Evolutionary conservation across 2,888 invertebrate genomes (phyloP), one percentile per base, ranked within the genome.

Genomic region (Ischnus inquisitorius): DNA sequence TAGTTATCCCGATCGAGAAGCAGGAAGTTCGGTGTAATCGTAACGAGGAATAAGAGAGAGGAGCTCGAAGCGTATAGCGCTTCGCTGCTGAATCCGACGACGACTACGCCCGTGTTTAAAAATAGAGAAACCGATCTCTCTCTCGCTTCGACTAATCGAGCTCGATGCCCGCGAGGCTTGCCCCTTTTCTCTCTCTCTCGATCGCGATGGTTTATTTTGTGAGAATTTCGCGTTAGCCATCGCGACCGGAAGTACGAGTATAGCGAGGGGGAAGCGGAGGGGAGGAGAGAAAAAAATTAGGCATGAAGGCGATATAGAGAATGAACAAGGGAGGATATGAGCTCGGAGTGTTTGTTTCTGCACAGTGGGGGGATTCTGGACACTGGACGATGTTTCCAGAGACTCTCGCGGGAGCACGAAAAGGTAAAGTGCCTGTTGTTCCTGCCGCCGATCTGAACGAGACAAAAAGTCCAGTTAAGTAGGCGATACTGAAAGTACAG

Each of bases 171-270:
- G 64, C 25, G 62, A 79, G 34, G 64, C 76, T 83, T 68, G 51
- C 16, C 68, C 67, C 68, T 54, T 46, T n/a, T 67, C 22, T 72
- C 41, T 25, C 22, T 25, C 28, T 28, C 65, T 54, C 67, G 25
- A 62, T 71, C 69, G 64, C 57, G 71, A 82, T 88, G 87, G 87
- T 92, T 91, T 91, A 90, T 91, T 92, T 91, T 88, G 89, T 88
- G 88, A 87, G 91, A 90, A 90, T 89, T 90, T 91, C 86, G 91
- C 90, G 87, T 87, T 90, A 88, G 87, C 84, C 85, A 69, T 83
- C 88, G 88, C 90, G 90, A 86, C 91, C 92, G 92, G 92, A 92
- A 92, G 92, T 92, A 90, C 91, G 89, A 91, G 90, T 92, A 92
- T 90, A 91, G 91, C 87, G 86, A 78, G 69, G 80, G 68, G 75